phyloP scores from a whole-genome alignment of 1,140 invertebrate genomes.

The Ostrea denselamellosa region DNA sequence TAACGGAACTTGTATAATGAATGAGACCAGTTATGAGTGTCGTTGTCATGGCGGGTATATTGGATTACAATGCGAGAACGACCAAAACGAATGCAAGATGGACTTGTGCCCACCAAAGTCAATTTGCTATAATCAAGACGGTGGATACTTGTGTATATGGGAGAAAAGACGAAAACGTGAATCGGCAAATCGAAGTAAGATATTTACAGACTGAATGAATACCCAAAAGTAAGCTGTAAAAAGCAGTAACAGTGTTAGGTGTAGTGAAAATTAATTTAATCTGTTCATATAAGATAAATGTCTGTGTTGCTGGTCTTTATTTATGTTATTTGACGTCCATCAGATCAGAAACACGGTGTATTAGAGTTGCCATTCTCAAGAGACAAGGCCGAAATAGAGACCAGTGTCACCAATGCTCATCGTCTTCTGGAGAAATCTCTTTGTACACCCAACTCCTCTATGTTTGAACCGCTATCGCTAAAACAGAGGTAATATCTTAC shows the following conservation, averaged over 20 bases:
- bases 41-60: conserved; percentile 45
- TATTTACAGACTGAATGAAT: not conserved
- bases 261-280: not conserved
- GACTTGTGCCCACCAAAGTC: conserved; percentile 34
- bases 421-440: not conserved
- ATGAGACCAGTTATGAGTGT: conserved; percentile 42
- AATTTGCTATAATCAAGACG: conserved; percentile 18
- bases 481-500: not conserved
- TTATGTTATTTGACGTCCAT: not conserved
- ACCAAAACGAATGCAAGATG: conserved; percentile 54
- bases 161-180: not conserved
- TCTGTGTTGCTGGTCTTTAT: not conserved
- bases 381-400: too few relatives aligned
- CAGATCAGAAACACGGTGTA: not conserved
- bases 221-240: not conserved
- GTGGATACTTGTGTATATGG: conserved; percentile 32
- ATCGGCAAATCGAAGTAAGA: not conserved
- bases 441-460: not conserved
- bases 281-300: not conserved
- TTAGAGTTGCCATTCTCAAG: not conserved
- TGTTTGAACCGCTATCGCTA: not conserved
- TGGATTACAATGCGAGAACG: conserved; percentile 41
- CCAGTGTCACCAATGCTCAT: not conserved
- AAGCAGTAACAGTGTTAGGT: too few relatives aligned
- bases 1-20: conserved; percentile 48